Evolutionary conservation across 1,140 invertebrate genomes (phyloP).

Genomic region (Drosophila azteca): DNA sequence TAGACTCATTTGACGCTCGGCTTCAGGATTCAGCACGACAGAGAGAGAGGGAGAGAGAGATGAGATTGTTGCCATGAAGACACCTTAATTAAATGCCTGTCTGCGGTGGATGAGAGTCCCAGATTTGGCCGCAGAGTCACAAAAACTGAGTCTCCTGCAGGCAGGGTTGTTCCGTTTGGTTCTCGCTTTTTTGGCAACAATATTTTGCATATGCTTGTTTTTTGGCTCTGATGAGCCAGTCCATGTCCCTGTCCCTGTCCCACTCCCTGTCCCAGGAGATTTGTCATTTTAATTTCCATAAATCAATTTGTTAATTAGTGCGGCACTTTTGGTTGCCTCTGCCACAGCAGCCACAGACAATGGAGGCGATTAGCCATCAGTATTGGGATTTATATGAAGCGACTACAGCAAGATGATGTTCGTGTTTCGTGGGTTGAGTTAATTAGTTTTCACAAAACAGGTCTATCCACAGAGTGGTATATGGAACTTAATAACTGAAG

Average conservation of each 20-base stretch:
- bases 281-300: conserved; percentile 81
- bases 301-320: conserved; percentile 83
- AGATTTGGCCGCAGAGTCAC: conserved; percentile 67
- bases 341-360: conserved; percentile 31
- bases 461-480: background rate
- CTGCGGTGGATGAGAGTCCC: conserved; percentile 44
- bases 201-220: conserved; percentile 63
- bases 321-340: conserved; percentile 55
- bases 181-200: conserved; percentile 41
- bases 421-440: background rate
- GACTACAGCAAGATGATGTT: background rate
- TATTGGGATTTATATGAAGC: background rate
- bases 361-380: conserved; percentile 55
- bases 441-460: conserved; percentile 5
- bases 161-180: conserved; percentile 30
- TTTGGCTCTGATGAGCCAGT: conserved; percentile 42
- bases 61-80: conserved; percentile 72
- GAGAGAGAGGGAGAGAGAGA: conserved; percentile 9
- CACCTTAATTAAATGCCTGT: conserved; percentile 83
- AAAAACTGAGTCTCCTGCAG: conserved; percentile 31
- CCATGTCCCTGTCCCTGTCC: background rate
- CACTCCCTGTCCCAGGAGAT: conserved; percentile 50
- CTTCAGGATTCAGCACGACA: conserved; percentile 44
- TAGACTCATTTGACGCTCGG: conserved; percentile 81
- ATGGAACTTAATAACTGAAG: background rate